A percentile compares a stretch with the other conserved stretches of the same genome.
These are phyloP conservation scores for Chrysochloris asiatica DNA, from an alignment of 2,113 vertebrate genomes.

Conservation along the genomic window DNA sequence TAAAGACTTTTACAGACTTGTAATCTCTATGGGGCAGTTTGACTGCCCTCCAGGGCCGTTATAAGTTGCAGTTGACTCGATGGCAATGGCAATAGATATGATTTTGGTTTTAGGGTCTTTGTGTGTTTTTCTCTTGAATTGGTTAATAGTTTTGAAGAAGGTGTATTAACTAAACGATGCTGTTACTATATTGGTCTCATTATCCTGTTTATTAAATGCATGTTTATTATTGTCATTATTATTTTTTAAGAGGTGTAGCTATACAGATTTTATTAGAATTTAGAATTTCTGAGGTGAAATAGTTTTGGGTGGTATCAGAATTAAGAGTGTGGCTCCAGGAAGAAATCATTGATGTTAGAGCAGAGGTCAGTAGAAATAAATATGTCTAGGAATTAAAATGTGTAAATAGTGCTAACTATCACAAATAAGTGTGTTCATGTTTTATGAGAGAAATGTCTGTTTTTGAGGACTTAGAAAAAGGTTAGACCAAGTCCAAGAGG, in stretches of 20 bases:
- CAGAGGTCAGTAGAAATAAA: neutral
- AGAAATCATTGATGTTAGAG: neutral
- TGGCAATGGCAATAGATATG: too few relatives aligned
- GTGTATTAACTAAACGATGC: neutral
- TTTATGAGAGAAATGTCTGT: too few relatives aligned
- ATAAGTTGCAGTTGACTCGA: neutral
- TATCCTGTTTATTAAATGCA: neutral
- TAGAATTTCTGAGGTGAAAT: neutral
- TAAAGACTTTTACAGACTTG: too few relatives aligned
- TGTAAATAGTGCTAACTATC: neutral
- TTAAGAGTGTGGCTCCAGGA: neutral
- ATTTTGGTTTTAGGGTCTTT: neutral
- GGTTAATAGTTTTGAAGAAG: neutral
- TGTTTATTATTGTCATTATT: neutral
- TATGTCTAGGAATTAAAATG: neutral
- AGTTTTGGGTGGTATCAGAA: slow-evolving; percentile 40
- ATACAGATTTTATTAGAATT: slow-evolving; percentile 4
- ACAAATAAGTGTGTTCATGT: neutral
- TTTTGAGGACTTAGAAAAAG: neutral
- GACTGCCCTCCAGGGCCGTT: too few relatives aligned
- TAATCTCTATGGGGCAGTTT: too few relatives aligned
- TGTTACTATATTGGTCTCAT: slow-evolving; percentile 29
- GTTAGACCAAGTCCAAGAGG: too few relatives aligned
- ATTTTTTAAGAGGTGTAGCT: too few relatives aligned
- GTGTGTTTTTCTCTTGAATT: slow-evolving; percentile 18